Conservation (phyloP, 2,888 invertebrate genomes). For the Octodonta nipae region DNA sequence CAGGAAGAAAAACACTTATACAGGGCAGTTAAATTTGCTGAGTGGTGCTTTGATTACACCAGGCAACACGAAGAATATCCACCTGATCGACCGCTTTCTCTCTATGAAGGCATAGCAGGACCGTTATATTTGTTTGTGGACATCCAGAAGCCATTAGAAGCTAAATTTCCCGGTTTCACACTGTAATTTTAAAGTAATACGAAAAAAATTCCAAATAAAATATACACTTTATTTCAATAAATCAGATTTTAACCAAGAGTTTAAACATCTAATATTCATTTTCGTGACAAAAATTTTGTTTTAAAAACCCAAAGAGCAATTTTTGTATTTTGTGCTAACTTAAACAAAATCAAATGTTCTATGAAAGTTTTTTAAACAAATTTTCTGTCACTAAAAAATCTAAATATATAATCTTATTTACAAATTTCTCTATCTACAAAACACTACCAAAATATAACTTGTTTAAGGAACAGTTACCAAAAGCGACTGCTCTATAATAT, state of each 20-base stretch:
- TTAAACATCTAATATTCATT: too few species aligned
- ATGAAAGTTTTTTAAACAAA: too few species aligned
- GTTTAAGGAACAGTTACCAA: too few species aligned
- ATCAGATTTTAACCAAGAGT: slow-evolving; percentile 1
- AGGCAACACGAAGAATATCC: slow-evolving; percentile 51
- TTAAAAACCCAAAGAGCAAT: too few species aligned
- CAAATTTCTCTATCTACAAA: slow-evolving; percentile 28
- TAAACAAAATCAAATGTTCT: too few species aligned
- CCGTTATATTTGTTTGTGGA: slow-evolving; percentile 63
- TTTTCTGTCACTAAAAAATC: too few species aligned
- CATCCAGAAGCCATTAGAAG: slow-evolving; percentile 46
- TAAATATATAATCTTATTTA: slow-evolving; percentile 29
- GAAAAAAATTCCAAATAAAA: slow-evolving; percentile 1
- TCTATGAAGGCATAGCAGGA: slow-evolving; percentile 74
- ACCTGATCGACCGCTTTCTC: slow-evolving; percentile 68
- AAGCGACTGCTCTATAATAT: slow-evolving; percentile 6
- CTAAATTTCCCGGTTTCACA: slow-evolving; percentile 61
- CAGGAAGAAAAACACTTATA: slow-evolving; percentile 59
- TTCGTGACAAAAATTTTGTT: too few species aligned
- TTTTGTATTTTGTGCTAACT: too few species aligned
- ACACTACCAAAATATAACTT: slow-evolving; percentile 23
- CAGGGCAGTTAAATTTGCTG: slow-evolving; percentile 63
- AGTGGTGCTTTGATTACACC: slow-evolving; percentile 65
- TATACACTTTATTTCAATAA: background rate
- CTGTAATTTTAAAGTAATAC: slow-evolving; percentile 1